A percentile compares a stretch with the other conserved stretches of the same genome.
phyloP scores from a whole-genome alignment of 2,113 vertebrate species.

The Bettongia penicillata region DNA sequence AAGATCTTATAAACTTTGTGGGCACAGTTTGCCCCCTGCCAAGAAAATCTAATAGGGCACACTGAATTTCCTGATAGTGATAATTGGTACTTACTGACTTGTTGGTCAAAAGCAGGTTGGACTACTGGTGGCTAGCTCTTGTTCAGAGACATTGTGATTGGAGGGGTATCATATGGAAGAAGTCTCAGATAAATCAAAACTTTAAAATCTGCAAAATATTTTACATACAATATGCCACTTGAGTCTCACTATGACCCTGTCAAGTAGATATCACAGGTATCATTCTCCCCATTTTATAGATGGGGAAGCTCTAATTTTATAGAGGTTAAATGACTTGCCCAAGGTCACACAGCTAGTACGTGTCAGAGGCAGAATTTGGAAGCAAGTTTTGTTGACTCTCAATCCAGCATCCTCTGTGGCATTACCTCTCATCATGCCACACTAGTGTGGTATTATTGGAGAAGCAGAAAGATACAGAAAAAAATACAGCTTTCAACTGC shows the following conservation, averaged over 20 bases:
- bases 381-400: not conserved
- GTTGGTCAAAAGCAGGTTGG: not conserved
- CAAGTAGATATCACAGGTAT: not conserved
- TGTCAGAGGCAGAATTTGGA: not conserved
- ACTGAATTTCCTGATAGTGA: not conserved
- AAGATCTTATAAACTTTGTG: not conserved
- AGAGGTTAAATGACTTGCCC: not conserved
- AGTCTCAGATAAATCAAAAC: not conserved
- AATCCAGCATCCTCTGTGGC: not conserved
- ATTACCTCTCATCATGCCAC: not conserved
- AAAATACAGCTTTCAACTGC: not conserved
- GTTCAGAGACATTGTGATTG: not conserved
- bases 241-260: not conserved
- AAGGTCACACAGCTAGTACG: not conserved
- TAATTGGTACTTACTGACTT: not conserved
- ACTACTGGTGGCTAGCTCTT: not conserved
- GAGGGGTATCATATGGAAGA: not conserved
- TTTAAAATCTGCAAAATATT: not conserved
- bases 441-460: not conserved
- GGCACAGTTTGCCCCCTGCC: not conserved
- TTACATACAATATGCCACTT: not conserved
- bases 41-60: not conserved
- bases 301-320: not conserved
- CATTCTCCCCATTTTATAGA: not conserved
- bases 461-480: not conserved